Conservation (phyloP, 2,113 vertebrate genomes). For the Triplophysa rosa region DNA sequence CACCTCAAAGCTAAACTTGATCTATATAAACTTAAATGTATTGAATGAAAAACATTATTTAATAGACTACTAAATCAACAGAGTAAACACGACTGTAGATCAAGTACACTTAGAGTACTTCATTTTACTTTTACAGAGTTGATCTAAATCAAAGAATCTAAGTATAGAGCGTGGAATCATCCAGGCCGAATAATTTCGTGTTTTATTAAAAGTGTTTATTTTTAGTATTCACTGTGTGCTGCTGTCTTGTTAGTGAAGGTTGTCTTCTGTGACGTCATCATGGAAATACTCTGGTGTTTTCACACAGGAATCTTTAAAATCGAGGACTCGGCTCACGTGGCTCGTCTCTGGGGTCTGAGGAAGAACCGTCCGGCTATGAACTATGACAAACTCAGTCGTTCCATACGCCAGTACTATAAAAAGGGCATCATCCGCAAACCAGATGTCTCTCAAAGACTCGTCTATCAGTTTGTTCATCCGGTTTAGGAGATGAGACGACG, state of each 20-base stretch:
- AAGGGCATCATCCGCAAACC: constrained; percentile 98
- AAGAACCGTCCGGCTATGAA: constrained; percentile 99
- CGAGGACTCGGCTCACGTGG: constrained; percentile 95
- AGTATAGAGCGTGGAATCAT: too few species aligned
- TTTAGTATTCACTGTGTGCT: too few species aligned
- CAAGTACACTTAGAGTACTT: too few species aligned
- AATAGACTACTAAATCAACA: too few species aligned
- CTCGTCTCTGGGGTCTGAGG: constrained; percentile 91
- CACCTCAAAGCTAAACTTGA: too few species aligned
- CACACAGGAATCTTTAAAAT: constrained; percentile 94
- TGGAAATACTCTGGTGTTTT: not conserved
- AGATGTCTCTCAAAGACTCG: constrained; percentile 94
- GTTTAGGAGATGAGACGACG: constrained; percentile 69
- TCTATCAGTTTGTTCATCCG: constrained; percentile 97
- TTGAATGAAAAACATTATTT: too few species aligned
- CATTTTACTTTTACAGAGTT: too few species aligned
- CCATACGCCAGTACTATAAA: constrained; percentile 99
- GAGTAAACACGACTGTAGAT: too few species aligned
- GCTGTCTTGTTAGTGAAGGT: not conserved
- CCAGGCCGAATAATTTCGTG: too few species aligned
- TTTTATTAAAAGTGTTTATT: too few species aligned
- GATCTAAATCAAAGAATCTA: too few species aligned
- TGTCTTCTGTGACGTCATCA: not conserved
- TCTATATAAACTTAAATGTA: too few species aligned
- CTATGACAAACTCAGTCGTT: constrained; percentile 98